phyloP scores from a whole-genome alignment of 2,797 vertebrate genomes.

The Oryzias sinensis region DNA sequence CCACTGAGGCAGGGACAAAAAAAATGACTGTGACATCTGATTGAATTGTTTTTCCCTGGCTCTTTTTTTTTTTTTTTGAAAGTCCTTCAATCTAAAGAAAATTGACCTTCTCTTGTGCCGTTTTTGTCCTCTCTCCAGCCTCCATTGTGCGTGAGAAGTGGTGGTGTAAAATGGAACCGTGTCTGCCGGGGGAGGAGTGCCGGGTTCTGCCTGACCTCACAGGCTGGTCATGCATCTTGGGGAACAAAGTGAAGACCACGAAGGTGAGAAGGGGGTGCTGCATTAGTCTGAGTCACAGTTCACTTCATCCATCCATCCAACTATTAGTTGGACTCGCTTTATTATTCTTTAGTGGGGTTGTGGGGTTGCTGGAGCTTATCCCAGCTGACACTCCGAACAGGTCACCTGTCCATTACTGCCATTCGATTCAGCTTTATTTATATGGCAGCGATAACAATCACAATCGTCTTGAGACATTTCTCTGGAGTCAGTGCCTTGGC shows the following conservation, averaged over 20 bases:
- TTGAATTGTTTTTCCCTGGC: slow-evolving; percentile 31
- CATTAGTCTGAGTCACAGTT: slow-evolving; percentile 26
- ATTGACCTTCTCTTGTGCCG: slow-evolving; percentile 46
- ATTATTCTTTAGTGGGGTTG: not conserved
- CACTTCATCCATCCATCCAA: slow-evolving; percentile 16
- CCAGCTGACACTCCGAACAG: slow-evolving; percentile 3
- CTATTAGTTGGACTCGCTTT: slow-evolving; percentile 11
- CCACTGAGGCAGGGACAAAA: slow-evolving; percentile 19
- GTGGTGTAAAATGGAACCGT: slow-evolving; percentile 82
- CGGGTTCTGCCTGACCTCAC: slow-evolving; percentile 77
- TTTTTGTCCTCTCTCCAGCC: slow-evolving; percentile 51
- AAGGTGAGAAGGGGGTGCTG: slow-evolving; percentile 66
- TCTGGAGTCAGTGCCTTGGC: slow-evolving; percentile 4
- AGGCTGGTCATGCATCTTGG: slow-evolving; percentile 78
- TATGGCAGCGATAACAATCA: slow-evolving; percentile 2
- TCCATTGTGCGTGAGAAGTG: slow-evolving; percentile 78
- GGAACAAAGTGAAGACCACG: slow-evolving; percentile 81
- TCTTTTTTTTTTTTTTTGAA: slow-evolving; percentile 7
- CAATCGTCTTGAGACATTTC: slow-evolving; percentile 9
- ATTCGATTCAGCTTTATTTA: slow-evolving; percentile 3
- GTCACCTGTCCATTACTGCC: not conserved
- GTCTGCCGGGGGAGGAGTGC: slow-evolving; percentile 75
- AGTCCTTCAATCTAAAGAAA: slow-evolving; percentile 33
- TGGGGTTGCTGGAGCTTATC: slow-evolving; percentile 2
- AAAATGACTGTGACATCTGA: slow-evolving; percentile 29